phyloP scores from a whole-genome alignment of 2,797 vertebrate genomes.

The Anguilla obscura region DNA sequence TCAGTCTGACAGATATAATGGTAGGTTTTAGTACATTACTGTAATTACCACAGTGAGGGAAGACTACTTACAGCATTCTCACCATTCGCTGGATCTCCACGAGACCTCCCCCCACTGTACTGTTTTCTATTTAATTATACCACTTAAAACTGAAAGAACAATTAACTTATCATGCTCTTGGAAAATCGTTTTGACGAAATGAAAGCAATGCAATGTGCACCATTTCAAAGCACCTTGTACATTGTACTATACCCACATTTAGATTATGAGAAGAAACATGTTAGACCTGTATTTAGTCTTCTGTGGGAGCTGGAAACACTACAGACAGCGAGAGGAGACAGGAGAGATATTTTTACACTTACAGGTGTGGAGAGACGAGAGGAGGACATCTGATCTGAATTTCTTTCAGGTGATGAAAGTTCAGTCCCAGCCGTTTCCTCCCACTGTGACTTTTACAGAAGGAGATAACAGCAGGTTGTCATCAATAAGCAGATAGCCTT shows the following conservation, averaged over 20 bases:
- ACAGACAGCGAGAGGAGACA: not conserved
- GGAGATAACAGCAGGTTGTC: constrained; percentile 25
- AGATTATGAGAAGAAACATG: not conserved
- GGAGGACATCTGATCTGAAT: constrained; percentile 17
- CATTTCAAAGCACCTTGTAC: not conserved
- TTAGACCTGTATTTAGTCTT: not conserved
- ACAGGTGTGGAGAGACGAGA: constrained; percentile 19
- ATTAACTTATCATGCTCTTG: constrained; percentile 3
- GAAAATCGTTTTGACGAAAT: constrained; percentile 1
- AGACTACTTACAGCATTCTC: not conserved
- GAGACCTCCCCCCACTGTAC: not conserved
- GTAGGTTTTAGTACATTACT: constrained; percentile 5
- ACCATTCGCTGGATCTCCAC: not conserved
- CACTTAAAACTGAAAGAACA: constrained; percentile 8
- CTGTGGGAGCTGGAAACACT: not conserved
- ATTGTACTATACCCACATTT: not conserved
- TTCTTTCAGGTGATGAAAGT: constrained; percentile 29
- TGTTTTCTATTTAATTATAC: constrained; percentile 12
- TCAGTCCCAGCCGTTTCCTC: not conserved
- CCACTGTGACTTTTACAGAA: constrained; percentile 16
- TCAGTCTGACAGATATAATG: constrained; percentile 5
- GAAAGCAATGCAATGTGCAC: constrained; percentile 3
- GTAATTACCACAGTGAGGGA: constrained; percentile 19
- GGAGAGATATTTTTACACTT: constrained; percentile 21
- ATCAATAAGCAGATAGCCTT: constrained; percentile 4